Evolutionary conservation across 1,140 invertebrate genomes (phyloP).

Genomic region (Papilio aristodemus): DNA sequence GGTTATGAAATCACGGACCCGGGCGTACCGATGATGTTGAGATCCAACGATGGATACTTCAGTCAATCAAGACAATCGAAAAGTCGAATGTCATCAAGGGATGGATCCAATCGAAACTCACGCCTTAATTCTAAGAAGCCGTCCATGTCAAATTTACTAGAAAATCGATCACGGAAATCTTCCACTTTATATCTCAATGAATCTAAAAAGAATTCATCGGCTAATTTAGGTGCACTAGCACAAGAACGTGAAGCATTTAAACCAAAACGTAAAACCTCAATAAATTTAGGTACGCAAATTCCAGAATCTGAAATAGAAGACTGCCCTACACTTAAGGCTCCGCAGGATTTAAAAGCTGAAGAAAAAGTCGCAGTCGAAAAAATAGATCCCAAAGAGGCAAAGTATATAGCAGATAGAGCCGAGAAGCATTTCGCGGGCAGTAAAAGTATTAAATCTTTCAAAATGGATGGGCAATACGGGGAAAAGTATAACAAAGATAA

Average conservation of each 20-base stretch:
- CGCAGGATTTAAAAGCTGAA: constrained; percentile 77
- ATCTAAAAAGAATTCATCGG: constrained; percentile 74
- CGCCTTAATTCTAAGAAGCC: constrained; percentile 71
- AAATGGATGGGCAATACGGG: constrained; percentile 69
- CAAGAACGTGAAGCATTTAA: constrained; percentile 65
- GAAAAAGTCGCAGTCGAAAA: constrained; percentile 73
- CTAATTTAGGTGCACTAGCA: constrained; percentile 61
- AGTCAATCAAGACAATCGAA: constrained; percentile 74
- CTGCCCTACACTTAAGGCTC: constrained; percentile 74
- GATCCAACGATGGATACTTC: constrained; percentile 85
- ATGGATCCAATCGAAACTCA: constrained; percentile 64
- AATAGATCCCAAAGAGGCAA: constrained; percentile 66
- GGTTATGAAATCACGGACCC: constrained; percentile 85
- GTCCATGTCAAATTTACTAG: constrained; percentile 72
- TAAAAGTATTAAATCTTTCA: constrained; percentile 70
- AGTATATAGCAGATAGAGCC: constrained; percentile 64
- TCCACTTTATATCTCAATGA: constrained; percentile 74
- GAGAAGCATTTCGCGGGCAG: constrained; percentile 65
- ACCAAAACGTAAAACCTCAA: constrained; percentile 70
- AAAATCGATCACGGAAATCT: constrained; percentile 71
- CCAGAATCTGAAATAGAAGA: constrained; percentile 77
- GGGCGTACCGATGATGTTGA: constrained; percentile 84
- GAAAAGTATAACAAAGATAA: constrained; percentile 72
- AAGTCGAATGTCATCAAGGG: constrained; percentile 74
- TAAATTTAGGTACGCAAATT: constrained; percentile 70